These are phyloP conservation scores for Limnephilus auricula DNA, from an alignment of 2,888 invertebrate genomes.

Conservation along the genomic window DNA sequence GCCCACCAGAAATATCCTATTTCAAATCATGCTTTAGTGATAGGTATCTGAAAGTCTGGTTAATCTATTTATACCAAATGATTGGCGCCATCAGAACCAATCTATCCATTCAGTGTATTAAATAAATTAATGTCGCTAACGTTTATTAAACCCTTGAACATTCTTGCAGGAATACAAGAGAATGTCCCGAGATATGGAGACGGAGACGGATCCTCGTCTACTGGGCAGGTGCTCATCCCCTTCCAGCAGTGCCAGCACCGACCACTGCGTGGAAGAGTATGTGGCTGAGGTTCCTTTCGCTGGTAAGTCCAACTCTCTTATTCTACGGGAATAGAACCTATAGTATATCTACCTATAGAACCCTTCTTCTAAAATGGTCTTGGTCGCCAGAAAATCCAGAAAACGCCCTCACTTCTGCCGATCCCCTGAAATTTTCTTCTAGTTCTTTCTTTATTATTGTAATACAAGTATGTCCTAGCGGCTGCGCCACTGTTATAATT, in stretches of 20 bases:
- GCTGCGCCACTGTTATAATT: too few relatives aligned
- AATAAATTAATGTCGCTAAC: neutral
- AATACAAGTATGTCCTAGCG: too few relatives aligned
- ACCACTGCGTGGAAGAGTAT: slow-evolving; percentile 90
- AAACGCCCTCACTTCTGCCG: neutral
- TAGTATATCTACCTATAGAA: too few relatives aligned
- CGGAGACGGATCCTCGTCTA: slow-evolving; percentile 87
- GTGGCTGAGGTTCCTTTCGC: slow-evolving; percentile 92
- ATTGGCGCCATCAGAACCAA: neutral
- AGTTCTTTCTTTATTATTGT: too few relatives aligned
- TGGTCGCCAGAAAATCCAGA: neutral
- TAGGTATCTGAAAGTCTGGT: too few relatives aligned
- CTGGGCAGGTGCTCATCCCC: slow-evolving; percentile 83
- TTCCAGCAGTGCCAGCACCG: slow-evolving; percentile 88
- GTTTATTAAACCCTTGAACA: slow-evolving; percentile 22
- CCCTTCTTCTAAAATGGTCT: neutral
- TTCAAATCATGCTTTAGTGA: too few relatives aligned
- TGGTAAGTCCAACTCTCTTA: slow-evolving; percentile 78
- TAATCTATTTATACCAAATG: too few relatives aligned
- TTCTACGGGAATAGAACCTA: neutral
- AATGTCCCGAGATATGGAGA: slow-evolving; percentile 89
- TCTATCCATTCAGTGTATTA: neutral
- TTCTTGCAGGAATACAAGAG: slow-evolving; percentile 87
- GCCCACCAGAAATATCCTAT: too few relatives aligned
- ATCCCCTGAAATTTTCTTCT: neutral